Percentiles rank a stretch among this genome's conserved stretches.
phyloP scores from a whole-genome alignment of 1,140 invertebrate species.

The Chlorops oryzae region DNA sequence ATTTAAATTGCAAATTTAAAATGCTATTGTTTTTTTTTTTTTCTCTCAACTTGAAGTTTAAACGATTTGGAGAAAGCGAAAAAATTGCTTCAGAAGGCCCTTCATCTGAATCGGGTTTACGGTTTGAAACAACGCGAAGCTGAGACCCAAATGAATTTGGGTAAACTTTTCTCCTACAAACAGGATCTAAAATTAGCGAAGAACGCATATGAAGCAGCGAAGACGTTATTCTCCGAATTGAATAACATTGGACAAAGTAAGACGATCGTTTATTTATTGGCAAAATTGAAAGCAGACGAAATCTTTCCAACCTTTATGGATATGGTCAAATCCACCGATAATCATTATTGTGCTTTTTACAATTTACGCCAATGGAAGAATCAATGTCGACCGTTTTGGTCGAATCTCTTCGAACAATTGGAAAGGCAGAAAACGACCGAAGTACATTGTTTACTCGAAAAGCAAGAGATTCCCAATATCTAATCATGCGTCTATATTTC shows the following conservation, averaged over 20 bases:
- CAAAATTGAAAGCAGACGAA: conserved; percentile 37
- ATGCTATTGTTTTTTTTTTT: no score
- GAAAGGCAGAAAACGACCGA: conserved; percentile 27
- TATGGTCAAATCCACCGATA: conserved; percentile 31
- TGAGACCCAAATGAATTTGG: conserved; percentile 25
- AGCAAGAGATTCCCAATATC: no score
- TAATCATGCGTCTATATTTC: no score
- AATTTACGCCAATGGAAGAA: conserved; percentile 42
- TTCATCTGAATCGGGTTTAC: conserved; percentile 23
- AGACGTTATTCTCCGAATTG: conserved; percentile 36
- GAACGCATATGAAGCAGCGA: conserved; percentile 34
- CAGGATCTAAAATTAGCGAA: conserved; percentile 24
- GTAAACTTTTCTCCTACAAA: conserved; percentile 33
- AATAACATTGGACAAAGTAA: conserved; percentile 31
- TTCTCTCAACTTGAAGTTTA: conserved; percentile 13
- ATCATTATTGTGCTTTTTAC: conserved; percentile 31
- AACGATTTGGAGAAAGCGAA: conserved; percentile 24
- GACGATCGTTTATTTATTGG: conserved; percentile 31
- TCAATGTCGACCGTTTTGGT: conserved; percentile 35
- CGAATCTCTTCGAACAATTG: conserved; percentile 24
- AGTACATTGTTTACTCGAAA: conserved; percentile 31
- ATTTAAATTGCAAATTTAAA: no score
- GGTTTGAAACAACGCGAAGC: conserved; percentile 23
- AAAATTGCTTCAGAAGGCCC: conserved; percentile 24
- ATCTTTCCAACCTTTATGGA: conserved; percentile 38